phyloP scores from a whole-genome alignment of 2,113 vertebrate species.

The Phoenicopterus ruber region DNA sequence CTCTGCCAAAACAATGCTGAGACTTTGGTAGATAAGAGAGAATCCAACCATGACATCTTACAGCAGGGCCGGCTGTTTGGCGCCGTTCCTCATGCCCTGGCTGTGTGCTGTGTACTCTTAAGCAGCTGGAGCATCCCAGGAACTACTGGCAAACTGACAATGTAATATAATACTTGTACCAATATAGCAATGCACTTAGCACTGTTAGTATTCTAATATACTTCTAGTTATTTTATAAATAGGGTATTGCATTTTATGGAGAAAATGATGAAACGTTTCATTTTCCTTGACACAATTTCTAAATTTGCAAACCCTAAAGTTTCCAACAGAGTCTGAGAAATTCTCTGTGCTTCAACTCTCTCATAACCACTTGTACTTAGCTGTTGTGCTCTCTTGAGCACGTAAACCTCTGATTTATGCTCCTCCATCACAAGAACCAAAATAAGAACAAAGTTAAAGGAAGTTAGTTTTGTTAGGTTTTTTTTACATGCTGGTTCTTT shows the following conservation, averaged over 20 bases:
- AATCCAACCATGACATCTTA: neutral
- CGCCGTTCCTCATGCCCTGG: accelerated
- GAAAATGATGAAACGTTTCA: neutral
- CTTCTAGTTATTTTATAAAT: neutral
- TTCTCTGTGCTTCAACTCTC: neutral
- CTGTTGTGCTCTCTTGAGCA: neutral
- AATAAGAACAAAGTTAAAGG: neutral
- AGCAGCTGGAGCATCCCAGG: neutral
- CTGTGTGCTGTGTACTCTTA: neutral
- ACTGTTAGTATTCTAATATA: neutral
- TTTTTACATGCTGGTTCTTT: neutral
- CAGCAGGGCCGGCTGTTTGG: neutral
- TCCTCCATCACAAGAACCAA: neutral
- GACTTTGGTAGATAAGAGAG: neutral
- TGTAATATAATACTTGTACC: neutral
- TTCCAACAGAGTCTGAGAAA: neutral
- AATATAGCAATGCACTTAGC: neutral
- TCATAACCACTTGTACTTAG: neutral
- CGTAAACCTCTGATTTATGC: neutral
- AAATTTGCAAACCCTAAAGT: neutral
- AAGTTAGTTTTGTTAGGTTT: neutral
- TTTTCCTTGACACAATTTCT: neutral
- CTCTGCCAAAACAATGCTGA: neutral
- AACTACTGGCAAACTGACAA: neutral
- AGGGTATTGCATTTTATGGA: neutral